These are phyloP conservation scores for Camelus bactrianus DNA, from an alignment of 2,113 vertebrate species.

Conservation along the genomic window DNA sequence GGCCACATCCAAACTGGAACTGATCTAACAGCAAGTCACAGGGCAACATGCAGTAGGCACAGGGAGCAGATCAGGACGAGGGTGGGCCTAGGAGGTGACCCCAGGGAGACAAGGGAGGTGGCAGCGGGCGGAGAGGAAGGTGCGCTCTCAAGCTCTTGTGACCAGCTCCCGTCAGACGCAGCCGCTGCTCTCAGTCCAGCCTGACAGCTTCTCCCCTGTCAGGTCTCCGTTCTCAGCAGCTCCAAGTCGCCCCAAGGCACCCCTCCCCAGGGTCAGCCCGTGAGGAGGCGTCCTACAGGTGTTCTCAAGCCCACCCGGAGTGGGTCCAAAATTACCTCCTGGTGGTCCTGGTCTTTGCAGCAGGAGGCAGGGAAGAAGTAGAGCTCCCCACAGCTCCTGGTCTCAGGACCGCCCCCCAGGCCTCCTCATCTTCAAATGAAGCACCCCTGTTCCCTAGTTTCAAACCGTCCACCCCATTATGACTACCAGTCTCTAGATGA, in stretches of 20 bases:
- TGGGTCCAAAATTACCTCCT: neutral
- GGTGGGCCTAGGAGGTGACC: neutral
- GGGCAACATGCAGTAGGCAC: no score
- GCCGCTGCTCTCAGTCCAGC: neutral
- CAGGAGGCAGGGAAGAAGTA: neutral
- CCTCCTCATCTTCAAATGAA: neutral
- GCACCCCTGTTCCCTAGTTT: neutral
- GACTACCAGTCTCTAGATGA: neutral
- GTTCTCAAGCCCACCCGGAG: neutral
- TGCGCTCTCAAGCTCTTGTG: neutral
- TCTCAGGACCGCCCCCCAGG: neutral
- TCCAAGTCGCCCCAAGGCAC: neutral
- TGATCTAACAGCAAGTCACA: neutral
- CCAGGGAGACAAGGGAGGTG: neutral
- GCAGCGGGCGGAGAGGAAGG: no score
- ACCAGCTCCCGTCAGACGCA: accelerated
- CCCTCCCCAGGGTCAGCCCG: neutral
- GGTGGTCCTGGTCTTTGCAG: neutral
- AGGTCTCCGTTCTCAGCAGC: neutral
- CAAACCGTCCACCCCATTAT: neutral
- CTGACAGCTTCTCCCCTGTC: neutral
- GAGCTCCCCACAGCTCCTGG: neutral
- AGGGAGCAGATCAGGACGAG: neutral
- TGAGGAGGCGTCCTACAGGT: neutral
- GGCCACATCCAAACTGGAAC: neutral